Conservation (phyloP, 2,113 vertebrate species). For the Brienomyrus longianalis region DNA sequence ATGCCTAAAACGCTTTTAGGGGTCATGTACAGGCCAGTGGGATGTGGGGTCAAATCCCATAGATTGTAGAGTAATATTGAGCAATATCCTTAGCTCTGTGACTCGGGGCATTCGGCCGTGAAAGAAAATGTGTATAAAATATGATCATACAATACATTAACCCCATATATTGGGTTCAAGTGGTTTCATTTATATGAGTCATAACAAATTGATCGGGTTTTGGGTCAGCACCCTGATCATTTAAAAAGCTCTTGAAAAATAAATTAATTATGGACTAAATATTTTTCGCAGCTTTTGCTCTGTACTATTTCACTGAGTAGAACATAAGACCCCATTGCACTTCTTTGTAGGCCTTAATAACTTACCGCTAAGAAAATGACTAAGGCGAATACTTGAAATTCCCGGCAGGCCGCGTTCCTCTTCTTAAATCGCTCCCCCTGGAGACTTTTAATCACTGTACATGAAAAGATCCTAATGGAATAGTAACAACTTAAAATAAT, state of each 20-base stretch:
- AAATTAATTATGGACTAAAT: background rate
- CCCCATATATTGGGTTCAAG: background rate
- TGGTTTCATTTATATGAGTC: background rate
- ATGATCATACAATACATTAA: background rate
- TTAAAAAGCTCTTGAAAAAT: background rate
- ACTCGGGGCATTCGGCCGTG: background rate
- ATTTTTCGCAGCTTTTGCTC: background rate
- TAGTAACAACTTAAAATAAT: background rate
- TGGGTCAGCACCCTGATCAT: background rate
- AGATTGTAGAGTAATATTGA: background rate
- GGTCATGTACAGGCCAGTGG: background rate
- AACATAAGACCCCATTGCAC: background rate
- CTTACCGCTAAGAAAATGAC: constrained; percentile 4
- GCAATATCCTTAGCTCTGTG: background rate
- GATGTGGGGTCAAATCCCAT: background rate
- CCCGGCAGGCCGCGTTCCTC: background rate
- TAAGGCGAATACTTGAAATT: background rate
- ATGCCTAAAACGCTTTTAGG: background rate
- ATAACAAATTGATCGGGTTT: background rate
- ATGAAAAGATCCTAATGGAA: constrained; percentile 1
- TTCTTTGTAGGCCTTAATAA: background rate
- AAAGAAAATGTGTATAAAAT: background rate
- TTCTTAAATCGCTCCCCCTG: background rate
- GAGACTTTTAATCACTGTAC: background rate
- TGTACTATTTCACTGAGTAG: background rate